phyloP scores from a whole-genome alignment of 2,113 vertebrate species.

The Anthoscopus minutus region DNA sequence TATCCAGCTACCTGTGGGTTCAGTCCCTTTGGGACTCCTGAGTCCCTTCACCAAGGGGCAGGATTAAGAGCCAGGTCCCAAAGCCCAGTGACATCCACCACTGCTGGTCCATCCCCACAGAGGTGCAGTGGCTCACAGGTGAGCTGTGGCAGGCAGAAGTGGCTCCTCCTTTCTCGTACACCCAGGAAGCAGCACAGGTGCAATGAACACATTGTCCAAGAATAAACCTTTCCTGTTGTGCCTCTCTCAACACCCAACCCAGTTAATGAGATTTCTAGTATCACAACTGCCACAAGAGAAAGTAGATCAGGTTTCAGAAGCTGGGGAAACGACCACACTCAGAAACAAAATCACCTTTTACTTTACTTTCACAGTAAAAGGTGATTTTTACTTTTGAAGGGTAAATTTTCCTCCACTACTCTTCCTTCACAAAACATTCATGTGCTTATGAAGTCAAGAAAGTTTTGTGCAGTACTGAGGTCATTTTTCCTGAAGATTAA shows the following conservation, averaged over 20 bases:
- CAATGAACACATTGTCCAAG: background rate
- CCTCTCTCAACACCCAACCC: background rate
- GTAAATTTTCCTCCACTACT: background rate
- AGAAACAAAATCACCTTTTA: background rate
- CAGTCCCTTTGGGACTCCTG: background rate
- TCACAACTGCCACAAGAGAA: background rate
- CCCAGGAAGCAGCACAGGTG: background rate
- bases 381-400: background rate
- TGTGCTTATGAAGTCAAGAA: background rate
- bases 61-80: background rate
- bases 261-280: background rate
- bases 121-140: background rate
- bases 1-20: background rate
- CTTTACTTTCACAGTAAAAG: too few species aligned
- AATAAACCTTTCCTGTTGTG: background rate
- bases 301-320: slow-evolving; percentile 47
- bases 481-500: background rate
- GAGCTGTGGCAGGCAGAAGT: background rate
- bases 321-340: background rate
- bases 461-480: background rate
- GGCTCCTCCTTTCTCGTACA: background rate
- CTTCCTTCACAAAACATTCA: background rate
- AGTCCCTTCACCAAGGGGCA: background rate
- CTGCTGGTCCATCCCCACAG: background rate
- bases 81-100: background rate